phyloP scores from a whole-genome alignment of 2,888 invertebrate genomes.

The Panorpa germanica region DNA sequence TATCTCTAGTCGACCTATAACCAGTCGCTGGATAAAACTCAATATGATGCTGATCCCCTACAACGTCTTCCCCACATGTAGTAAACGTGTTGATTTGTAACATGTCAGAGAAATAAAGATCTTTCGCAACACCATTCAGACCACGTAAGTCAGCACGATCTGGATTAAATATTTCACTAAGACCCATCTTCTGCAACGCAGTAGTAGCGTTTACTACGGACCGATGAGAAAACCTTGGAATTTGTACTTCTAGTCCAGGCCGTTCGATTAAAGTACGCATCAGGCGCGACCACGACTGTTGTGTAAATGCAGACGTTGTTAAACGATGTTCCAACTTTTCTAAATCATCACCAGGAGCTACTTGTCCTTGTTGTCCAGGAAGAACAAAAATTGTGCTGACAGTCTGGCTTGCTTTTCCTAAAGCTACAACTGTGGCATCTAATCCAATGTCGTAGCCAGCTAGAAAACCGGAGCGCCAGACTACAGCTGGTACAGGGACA shows the following conservation, averaged over 20 bases:
- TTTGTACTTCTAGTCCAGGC: constrained; percentile 59
- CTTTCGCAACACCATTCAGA: constrained; percentile 59
- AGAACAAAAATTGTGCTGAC: constrained; percentile 66
- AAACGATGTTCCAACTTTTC: constrained; percentile 52
- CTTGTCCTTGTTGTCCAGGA: constrained; percentile 70
- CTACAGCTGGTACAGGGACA: constrained; percentile 67
- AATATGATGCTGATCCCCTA: constrained; percentile 56
- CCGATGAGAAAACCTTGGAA: constrained; percentile 67
- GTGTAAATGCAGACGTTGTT: constrained; percentile 37
- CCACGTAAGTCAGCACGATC: constrained; percentile 66
- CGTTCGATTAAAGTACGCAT: constrained; percentile 55
- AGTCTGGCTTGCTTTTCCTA: constrained; percentile 49
- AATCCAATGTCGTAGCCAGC: constrained; percentile 72
- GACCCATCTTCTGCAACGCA: constrained; percentile 60
- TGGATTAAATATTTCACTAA: constrained; percentile 58
- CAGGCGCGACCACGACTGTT: constrained; percentile 53
- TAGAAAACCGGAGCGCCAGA: constrained; percentile 54
- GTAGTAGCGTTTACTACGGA: constrained; percentile 66
- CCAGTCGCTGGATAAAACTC: constrained; percentile 65
- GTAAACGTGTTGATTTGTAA: constrained; percentile 69
- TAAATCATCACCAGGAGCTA: constrained; percentile 61
- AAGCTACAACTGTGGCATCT: constrained; percentile 66
- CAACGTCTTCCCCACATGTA: constrained; percentile 56
- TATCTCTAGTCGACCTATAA: constrained; percentile 14
- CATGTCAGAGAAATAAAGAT: constrained; percentile 68